A percentile compares a stretch with the other conserved stretches of the same genome.
Conservation (phyloP, 1,140 invertebrate species). For the Pogonognathellus flavescens region DNA sequence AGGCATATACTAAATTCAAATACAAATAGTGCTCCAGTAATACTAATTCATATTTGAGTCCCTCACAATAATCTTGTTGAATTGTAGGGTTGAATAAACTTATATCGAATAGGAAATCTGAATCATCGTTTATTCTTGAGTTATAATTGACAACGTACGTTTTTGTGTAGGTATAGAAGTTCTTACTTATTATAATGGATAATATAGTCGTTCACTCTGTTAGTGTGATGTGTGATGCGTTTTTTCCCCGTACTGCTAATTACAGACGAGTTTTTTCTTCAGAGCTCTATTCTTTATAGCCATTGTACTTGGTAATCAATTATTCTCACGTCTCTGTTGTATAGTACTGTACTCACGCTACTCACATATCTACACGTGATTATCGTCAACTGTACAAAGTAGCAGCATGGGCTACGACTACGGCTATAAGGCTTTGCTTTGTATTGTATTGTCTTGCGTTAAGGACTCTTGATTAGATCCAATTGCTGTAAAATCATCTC, state of each 20-base stretch:
- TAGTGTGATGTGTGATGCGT: not conserved
- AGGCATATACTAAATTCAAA: too few species aligned
- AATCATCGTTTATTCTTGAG: not conserved
- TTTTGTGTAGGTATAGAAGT: not conserved
- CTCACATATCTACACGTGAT: constrained; percentile 15
- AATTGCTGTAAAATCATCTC: constrained; percentile 37
- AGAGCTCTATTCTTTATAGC: not conserved
- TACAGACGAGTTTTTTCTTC: not conserved
- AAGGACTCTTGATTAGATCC: constrained; percentile 35
- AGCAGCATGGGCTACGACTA: too few species aligned
- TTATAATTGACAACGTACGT: too few species aligned
- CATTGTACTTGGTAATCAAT: constrained; percentile 20
- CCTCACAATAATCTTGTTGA: not conserved
- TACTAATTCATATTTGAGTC: too few species aligned
- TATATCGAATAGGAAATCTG: constrained; percentile 7
- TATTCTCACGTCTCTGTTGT: constrained; percentile 18
- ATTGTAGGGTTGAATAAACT: constrained; percentile 28
- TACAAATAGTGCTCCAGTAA: too few species aligned
- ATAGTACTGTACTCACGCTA: not conserved
- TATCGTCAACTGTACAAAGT: not conserved
- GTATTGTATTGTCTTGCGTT: constrained; percentile 7
- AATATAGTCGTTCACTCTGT: not conserved
- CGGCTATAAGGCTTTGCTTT: not conserved
- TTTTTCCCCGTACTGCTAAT: not conserved
- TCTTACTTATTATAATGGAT: not conserved